Conservation (phyloP, 2,113 vertebrate genomes). For the Lethenteron camtschaticum region DNA sequence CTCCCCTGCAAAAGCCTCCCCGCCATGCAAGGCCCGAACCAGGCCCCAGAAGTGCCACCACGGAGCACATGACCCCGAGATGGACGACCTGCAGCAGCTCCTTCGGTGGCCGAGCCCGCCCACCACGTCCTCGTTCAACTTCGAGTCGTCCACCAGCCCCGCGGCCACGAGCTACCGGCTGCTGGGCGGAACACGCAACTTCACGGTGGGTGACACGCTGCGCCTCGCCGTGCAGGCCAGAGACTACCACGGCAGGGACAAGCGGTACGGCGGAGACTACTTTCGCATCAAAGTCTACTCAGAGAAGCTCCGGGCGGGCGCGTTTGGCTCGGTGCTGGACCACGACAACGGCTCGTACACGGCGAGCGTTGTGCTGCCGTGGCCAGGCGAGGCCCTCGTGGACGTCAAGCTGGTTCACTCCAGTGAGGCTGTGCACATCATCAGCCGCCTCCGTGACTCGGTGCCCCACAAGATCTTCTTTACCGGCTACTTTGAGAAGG, state of each 20-base stretch:
- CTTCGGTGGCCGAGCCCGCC: too few relatives aligned
- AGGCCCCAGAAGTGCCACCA: too few relatives aligned
- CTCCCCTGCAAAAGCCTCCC: too few relatives aligned
- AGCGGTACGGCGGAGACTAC: constrained; percentile 70
- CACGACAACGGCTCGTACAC: constrained; percentile 60
- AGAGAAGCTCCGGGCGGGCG: constrained; percentile 45
- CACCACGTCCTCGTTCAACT: neutral
- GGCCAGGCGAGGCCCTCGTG: constrained; percentile 45
- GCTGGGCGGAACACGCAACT: constrained; percentile 9
- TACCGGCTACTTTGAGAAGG: constrained; percentile 60
- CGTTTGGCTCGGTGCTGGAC: constrained; percentile 47
- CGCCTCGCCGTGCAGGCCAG: constrained; percentile 47
- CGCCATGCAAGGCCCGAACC: too few relatives aligned
- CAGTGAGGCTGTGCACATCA: constrained; percentile 54
- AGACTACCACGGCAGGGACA: constrained; percentile 57
- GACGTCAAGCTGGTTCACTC: constrained; percentile 62
- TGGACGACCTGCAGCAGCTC: too few relatives aligned
- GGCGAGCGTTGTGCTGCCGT: constrained; percentile 50
- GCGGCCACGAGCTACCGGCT: neutral
- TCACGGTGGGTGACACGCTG: constrained; percentile 44
- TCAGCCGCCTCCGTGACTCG: constrained; percentile 45
- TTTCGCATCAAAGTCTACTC: constrained; percentile 59
- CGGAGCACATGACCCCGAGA: too few relatives aligned
- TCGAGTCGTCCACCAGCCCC: constrained; percentile 8
- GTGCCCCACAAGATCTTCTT: constrained; percentile 60